Evolutionary conservation across 2,113 vertebrate genomes (phyloP).

Genomic region (Ursus arctos): DNA sequence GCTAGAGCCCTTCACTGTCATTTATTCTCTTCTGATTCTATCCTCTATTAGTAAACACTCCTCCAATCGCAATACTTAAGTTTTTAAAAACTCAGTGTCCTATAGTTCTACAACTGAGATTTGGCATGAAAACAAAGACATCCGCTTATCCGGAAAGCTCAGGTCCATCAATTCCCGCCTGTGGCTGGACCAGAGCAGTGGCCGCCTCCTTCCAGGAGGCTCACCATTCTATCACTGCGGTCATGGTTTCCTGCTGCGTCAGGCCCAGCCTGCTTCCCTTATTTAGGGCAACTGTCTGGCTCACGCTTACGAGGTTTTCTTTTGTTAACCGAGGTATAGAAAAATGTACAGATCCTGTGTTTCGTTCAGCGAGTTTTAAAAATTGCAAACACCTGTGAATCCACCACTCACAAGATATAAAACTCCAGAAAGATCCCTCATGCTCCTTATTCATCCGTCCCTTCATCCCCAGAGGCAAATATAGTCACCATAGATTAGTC

Average conservation of each 20-base stretch:
- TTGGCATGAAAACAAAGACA: neutral
- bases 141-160: neutral
- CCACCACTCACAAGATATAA: neutral
- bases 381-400: neutral
- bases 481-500: neutral
- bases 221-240: rapidly evolving
- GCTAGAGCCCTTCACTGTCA: neutral
- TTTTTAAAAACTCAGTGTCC: neutral
- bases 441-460: neutral
- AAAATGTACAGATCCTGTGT: neutral
- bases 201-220: rapidly evolving
- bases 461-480: neutral
- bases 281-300: neutral
- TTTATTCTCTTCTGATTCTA: neutral
- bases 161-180: neutral
- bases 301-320: neutral
- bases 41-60: neutral
- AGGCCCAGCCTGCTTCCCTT: neutral
- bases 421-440: neutral
- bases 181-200: neutral
- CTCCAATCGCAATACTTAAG: neutral
- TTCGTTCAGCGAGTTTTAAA: neutral
- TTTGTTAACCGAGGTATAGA: neutral
- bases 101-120: neutral
- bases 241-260: neutral